Evolutionary conservation across 2,888 invertebrate species (phyloP).

Genomic region (Nycteola revayana): DNA sequence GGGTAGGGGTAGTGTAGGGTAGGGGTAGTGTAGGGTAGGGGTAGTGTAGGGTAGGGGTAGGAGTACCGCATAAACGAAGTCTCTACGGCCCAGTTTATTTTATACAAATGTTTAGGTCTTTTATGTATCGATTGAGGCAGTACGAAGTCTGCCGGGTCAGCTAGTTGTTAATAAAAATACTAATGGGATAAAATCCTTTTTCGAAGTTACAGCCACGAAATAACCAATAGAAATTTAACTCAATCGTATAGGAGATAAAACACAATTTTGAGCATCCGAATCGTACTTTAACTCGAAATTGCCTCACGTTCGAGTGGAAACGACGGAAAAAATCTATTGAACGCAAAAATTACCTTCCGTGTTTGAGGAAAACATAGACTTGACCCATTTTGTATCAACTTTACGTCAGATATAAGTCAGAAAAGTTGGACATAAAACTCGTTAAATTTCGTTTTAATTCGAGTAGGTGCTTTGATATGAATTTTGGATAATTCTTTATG

Average conservation of each 20-base stretch:
- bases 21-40: no score
- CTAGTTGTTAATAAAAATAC: conserved; percentile 25
- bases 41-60: no score
- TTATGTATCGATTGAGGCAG: no score
- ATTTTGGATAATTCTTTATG: conserved; percentile 15
- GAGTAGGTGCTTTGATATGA: conserved; percentile 9
- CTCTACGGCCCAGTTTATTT: no score
- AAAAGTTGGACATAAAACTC: conserved; percentile 29
- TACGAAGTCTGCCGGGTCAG: no score
- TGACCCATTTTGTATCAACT: conserved; percentile 36
- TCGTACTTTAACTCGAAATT: conserved; percentile 29
- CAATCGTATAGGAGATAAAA: conserved; percentile 9
- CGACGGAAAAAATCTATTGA: conserved; percentile 38
- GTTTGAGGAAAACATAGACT: conserved; percentile 34
- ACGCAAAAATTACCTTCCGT: conserved; percentile 36
- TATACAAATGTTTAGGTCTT: no score
- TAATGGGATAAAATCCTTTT: conserved; percentile 27
- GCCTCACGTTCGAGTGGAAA: conserved; percentile 31
- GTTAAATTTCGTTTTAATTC: conserved; percentile 33
- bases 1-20: no score
- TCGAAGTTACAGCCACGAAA: conserved; percentile 4
- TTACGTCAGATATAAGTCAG: conserved; percentile 25
- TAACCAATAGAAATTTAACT: conserved; percentile 9
- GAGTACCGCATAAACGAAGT: no score
- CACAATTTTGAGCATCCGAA: conserved; percentile 15